Conservation (phyloP, 2,113 vertebrate genomes). For the Crotalus horridus region DNA sequence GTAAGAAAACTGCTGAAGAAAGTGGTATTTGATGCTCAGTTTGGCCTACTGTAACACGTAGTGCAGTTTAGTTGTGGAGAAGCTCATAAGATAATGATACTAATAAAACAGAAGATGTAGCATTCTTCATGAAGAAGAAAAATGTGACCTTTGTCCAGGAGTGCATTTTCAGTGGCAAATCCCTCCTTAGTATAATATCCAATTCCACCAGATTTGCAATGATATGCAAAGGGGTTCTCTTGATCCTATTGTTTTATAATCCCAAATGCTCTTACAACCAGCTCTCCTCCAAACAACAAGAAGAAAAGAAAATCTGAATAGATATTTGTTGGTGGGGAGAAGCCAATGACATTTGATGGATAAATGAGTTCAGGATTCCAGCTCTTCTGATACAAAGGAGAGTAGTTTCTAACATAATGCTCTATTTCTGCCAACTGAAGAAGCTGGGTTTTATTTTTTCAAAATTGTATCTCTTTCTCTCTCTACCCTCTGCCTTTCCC, state of each 20-base stretch:
- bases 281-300: background rate
- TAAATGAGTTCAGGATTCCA: constrained; percentile 1
- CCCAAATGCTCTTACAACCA: background rate
- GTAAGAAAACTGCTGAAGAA: background rate
- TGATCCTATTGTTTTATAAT: background rate
- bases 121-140: background rate
- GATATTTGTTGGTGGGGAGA: background rate
- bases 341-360: background rate
- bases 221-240: background rate
- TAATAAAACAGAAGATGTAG: background rate
- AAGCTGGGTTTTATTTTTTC: constrained; percentile 34
- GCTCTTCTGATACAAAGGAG: background rate
- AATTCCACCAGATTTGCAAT: background rate
- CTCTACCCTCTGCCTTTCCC: constrained; percentile 42
- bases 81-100: background rate
- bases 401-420: constrained; percentile 21
- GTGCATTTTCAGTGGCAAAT: background rate
- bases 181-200: background rate
- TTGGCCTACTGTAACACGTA: too few relatives aligned
- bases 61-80: background rate
- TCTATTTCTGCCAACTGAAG: constrained; percentile 10
- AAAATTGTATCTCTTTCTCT: constrained; percentile 33
- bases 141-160: background rate
- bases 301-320: background rate
- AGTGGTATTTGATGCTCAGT: background rate